Conservation (phyloP, 2,888 invertebrate genomes). For the Orthonevra nobilis region DNA sequence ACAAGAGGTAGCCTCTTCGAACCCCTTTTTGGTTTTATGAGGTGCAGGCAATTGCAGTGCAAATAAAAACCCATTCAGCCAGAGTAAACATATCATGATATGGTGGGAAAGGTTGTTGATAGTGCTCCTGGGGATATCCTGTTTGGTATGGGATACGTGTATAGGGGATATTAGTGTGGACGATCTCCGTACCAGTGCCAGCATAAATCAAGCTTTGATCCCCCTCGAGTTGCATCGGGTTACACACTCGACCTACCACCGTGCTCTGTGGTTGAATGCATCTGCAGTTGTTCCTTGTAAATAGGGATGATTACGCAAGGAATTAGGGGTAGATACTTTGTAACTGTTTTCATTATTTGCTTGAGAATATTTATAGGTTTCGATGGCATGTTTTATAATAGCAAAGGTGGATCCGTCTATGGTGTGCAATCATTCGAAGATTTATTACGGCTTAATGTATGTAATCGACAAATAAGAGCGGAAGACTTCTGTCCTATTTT, state of each 20-base stretch:
- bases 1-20: not conserved
- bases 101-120: conserved; percentile 42
- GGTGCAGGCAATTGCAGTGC: not conserved
- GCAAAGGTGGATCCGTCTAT: conserved; percentile 19
- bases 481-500: conserved; percentile 1
- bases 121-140: conserved; percentile 40
- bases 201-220: conserved; percentile 59
- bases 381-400: not conserved
- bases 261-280: conserved; percentile 54
- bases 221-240: conserved; percentile 40
- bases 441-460: conserved; percentile 26
- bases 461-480: conserved; percentile 38
- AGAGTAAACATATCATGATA: conserved; percentile 24
- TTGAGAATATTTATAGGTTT: conserved; percentile 8
- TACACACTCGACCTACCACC: conserved; percentile 57
- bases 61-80: conserved; percentile 2
- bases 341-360: conserved; percentile 21
- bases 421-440: conserved; percentile 8
- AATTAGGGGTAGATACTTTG: conserved; percentile 23
- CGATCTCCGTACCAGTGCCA: conserved; percentile 41
- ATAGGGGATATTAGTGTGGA: conserved; percentile 39
- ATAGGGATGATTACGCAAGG: conserved; percentile 32
- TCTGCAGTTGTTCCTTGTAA: not conserved
- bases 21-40: conserved; percentile 5
- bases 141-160: conserved; percentile 39